Base-by-base conservation (phyloP, 2,797 vertebrate species). In the Falco biarmicus region DNA sequence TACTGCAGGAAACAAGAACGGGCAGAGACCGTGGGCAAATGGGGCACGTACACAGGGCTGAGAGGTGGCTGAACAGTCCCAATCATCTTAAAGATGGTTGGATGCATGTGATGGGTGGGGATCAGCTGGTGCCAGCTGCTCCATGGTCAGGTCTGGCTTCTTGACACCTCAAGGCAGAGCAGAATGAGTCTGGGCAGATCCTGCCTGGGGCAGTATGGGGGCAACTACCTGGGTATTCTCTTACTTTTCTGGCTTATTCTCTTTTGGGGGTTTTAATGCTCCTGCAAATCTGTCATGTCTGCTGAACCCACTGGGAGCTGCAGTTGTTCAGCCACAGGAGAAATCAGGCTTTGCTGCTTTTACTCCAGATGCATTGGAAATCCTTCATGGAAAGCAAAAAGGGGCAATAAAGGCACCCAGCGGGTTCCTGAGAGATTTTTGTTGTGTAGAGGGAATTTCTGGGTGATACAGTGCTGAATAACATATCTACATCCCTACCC, bases 401-500 rank as follows among this genome's bases (percentile, higher is more conserved):
- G 13, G 12, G 25, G 10, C 8, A 80, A 66, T 34, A 77, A 84
- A 48, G 20, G 43, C 69, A 71, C 32, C 9, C 57, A 64, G 37
- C 7, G 84, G 22, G 41, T 57, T 89, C 10, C 37, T 59, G 14
- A 9, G 25, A 41, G 15, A 54, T 89, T 79, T 17, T 51, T 13
- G 3, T 9, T 32, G 31, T 50, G 13, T 26, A 78, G 65, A 59
- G n/a, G 65, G 41, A 69, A 75, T 54, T 75, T 60, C 54, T 81
- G 68, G n/a, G 45, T 65, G n/a, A 63, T 29, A 76, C 6, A 53
- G 57, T 61, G 48, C 39, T 77, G 56, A 41, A 85, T 31, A 80
- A 84, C 0, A 0, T 39, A 57, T 76, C 24, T 63, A 48, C 21
- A 51, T 1, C 2, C 8, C 22, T 6, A 24, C 3, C 11, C 26